Evolutionary conservation across 1,140 invertebrate species (phyloP).

Genomic region (Drosophila hydei): DNA sequence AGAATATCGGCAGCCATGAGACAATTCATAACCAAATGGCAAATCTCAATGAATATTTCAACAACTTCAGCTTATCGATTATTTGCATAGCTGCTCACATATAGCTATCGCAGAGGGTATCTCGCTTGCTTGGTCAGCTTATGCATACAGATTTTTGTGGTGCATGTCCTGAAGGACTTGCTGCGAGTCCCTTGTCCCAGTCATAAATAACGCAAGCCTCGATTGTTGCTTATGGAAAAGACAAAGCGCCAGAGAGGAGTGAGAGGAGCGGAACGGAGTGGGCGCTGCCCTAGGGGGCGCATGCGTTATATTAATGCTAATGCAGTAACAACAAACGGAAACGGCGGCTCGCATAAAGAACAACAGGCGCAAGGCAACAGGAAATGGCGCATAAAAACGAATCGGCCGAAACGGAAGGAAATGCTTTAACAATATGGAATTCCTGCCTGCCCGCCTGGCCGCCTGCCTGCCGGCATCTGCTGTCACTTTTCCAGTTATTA

Average conservation of each 20-base stretch:
- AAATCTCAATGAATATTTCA: too few species aligned
- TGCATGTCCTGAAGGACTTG: too few species aligned
- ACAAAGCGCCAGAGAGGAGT: too few species aligned
- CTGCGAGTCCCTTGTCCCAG: background rate
- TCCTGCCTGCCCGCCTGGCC: constrained; percentile 18
- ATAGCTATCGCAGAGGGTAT: too few species aligned
- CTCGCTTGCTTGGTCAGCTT: background rate
- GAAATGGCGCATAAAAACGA: constrained; percentile 51
- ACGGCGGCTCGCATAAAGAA: background rate
- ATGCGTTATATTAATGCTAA: constrained; percentile 34
- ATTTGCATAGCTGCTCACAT: too few species aligned
- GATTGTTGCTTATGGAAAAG: constrained; percentile 4
- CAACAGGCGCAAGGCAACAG: constrained; percentile 38
- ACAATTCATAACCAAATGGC: too few species aligned
- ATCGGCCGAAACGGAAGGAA: constrained; percentile 70
- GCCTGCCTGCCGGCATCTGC: constrained; percentile 19
- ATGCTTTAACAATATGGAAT: constrained; percentile 66
- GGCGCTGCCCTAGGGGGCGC: background rate
- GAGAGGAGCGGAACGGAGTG: too few species aligned
- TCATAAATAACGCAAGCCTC: background rate
- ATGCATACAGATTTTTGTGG: too few species aligned
- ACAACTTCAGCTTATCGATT: too few species aligned
- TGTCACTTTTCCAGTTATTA: constrained; percentile 50
- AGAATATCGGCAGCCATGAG: too few species aligned
- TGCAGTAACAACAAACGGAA: constrained; percentile 37